Percentiles rank a stretch among this genome's conserved stretches.
Evolutionary conservation across 2,113 vertebrate genomes (phyloP).

Genomic region (Hypocryptadius cinnamomeus): DNA sequence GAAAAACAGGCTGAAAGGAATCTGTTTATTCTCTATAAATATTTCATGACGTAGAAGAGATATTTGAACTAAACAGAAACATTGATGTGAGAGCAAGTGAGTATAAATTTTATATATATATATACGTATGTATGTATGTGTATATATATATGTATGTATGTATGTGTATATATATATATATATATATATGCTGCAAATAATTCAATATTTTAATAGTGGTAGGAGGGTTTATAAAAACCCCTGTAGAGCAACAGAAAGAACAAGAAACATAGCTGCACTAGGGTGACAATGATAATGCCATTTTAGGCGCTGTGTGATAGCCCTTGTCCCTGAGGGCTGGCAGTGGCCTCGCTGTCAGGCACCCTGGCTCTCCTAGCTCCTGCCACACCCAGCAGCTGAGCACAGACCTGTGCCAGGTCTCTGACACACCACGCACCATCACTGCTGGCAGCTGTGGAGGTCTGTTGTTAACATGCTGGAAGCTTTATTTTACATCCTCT

Average conservation of each 20-base stretch:
- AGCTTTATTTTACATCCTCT: neutral
- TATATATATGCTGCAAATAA: neutral
- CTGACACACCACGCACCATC: fast-evolving
- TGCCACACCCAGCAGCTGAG: neutral
- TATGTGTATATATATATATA: neutral
- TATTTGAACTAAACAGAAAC: neutral
- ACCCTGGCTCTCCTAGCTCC: neutral
- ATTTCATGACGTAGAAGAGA: neutral
- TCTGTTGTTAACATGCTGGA: neutral
- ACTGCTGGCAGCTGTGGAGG: too few species aligned
- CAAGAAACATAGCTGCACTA: neutral
- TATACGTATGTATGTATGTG: neutral
- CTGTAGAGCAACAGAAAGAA: neutral
- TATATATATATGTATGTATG: neutral
- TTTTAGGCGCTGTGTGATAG: neutral
- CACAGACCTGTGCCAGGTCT: neutral
- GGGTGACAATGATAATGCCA: neutral
- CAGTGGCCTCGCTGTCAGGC: neutral
- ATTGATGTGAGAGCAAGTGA: neutral
- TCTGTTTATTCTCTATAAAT: neutral
- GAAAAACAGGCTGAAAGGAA: neutral
- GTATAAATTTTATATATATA: neutral
- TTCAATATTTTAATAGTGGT: neutral
- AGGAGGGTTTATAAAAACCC: neutral
- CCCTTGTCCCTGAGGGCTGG: neutral